Percentiles rank a stretch among this genome's conserved stretches.
Evolutionary conservation across 2,113 vertebrate species (phyloP).

Genomic region (Pollachius pollachius): DNA sequence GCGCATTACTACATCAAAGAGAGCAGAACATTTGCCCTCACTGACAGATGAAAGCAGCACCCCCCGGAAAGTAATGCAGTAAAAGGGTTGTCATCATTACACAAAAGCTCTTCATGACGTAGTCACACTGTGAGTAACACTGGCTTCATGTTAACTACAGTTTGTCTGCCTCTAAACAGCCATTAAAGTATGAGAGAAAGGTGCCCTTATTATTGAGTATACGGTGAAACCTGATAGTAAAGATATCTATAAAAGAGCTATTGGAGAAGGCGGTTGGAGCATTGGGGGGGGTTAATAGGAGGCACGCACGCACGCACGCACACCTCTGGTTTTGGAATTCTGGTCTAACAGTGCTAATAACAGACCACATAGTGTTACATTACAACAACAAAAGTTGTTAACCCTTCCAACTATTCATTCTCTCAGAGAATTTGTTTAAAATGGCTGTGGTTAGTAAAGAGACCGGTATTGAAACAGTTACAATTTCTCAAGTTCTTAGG

Average conservation of each 20-base stretch:
- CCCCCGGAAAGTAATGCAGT: neutral
- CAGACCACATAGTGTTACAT: neutral
- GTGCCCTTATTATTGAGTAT: conserved; percentile 10
- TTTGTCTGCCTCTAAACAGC: neutral
- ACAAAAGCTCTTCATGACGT: neutral
- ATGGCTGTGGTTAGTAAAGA: too few relatives aligned
- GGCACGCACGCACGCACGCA: too few relatives aligned
- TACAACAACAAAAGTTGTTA: too few relatives aligned
- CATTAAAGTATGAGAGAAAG: conserved; percentile 4
- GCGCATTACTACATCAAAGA: too few relatives aligned
- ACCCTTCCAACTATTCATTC: too few relatives aligned
- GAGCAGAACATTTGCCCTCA: neutral
- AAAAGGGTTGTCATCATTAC: neutral
- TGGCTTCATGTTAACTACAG: conserved; percentile 7
- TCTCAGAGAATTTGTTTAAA: too few relatives aligned
- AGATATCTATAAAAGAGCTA: neutral
- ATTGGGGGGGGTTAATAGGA: too few relatives aligned
- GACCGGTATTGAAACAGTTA: too few relatives aligned
- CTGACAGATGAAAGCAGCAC: neutral
- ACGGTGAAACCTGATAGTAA: conserved; percentile 4
- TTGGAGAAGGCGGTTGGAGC: too few relatives aligned
- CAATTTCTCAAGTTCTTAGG: too few relatives aligned
- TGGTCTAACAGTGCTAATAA: too few relatives aligned
- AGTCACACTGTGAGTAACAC: conserved; percentile 13
- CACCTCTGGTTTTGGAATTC: too few relatives aligned